phyloP scores from a whole-genome alignment of 2,888 invertebrate species.

The Synergus umbraculus region DNA sequence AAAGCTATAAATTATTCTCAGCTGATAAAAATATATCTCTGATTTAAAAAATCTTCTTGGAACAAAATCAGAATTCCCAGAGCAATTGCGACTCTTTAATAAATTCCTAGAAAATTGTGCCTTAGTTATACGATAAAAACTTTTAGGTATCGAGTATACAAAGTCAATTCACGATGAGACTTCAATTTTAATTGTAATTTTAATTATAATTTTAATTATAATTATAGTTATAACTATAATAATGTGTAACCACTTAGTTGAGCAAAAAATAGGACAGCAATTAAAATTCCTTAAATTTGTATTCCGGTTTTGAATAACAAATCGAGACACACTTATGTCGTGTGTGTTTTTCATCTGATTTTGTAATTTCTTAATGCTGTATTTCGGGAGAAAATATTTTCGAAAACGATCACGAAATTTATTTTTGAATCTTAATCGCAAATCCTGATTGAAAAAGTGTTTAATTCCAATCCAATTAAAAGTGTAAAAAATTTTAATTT shows the following conservation, averaged over 20 bases:
- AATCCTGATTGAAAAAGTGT: conserved; percentile 27
- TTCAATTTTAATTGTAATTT: conserved; percentile 23
- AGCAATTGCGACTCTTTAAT: conserved; percentile 41
- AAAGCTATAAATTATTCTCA: neutral
- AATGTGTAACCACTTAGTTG: conserved; percentile 54
- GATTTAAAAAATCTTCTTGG: neutral
- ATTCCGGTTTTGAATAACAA: conserved; percentile 44
- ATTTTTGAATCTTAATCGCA: conserved; percentile 3
- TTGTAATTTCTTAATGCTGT: conserved; percentile 9
- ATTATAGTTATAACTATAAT: conserved; percentile 39
- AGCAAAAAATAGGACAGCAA: conserved; percentile 68
- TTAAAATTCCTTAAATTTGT: conserved; percentile 59
- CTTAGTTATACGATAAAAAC: conserved; percentile 55
- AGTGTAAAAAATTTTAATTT: conserved; percentile 1
- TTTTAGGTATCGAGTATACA: conserved; percentile 49
- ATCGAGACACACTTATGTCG: conserved; percentile 17
- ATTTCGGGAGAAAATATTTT: neutral
- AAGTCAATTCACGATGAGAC: conserved; percentile 54
- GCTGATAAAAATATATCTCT: neutral
- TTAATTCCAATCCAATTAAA: neutral
- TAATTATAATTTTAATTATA: conserved; percentile 21
- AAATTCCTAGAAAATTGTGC: conserved; percentile 60
- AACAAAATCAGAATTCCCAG: neutral
- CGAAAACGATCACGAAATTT: neutral
- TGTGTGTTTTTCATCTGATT: conserved; percentile 7